A percentile compares a stretch with the other conserved stretches of the same genome.
phyloP scores from a whole-genome alignment of 1,140 invertebrate species.

The Euglossa dilemma region DNA sequence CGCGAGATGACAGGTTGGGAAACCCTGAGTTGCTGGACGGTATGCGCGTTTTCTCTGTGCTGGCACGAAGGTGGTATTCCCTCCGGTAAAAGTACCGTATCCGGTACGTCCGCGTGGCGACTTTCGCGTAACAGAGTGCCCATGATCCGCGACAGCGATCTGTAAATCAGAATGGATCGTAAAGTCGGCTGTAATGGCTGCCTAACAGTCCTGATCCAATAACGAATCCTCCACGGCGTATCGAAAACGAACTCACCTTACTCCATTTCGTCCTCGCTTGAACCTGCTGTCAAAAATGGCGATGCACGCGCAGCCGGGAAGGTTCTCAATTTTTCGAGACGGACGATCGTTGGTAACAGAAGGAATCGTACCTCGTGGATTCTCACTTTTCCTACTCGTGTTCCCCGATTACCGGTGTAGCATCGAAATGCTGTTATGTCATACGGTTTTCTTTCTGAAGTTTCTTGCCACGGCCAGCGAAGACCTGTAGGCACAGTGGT shows the following conservation, averaged over 20 bases:
- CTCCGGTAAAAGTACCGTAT: slow-evolving; percentile 58
- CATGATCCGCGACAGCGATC: slow-evolving; percentile 9
- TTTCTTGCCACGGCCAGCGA: neutral
- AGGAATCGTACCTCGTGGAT: neutral
- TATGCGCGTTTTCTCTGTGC: slow-evolving; percentile 34
- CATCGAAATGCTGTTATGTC: neutral
- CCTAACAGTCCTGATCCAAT: neutral
- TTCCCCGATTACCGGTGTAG: neutral
- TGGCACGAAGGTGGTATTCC: slow-evolving; percentile 42
- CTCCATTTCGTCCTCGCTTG: neutral
- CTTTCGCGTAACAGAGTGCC: slow-evolving; percentile 44
- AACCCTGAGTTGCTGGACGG: slow-evolving; percentile 11
- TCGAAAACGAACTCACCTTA: neutral
- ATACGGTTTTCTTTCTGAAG: neutral
- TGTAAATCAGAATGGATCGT: slow-evolving; percentile 22
- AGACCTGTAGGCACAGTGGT: neutral
- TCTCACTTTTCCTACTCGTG: neutral
- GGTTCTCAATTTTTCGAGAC: neutral
- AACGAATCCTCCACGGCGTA: neutral
- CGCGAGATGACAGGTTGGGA: slow-evolving; percentile 9
- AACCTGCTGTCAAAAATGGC: neutral
- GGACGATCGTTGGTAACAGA: neutral
- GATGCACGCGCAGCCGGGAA: neutral
- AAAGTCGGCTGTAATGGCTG: neutral
- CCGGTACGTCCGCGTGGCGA: slow-evolving; percentile 49